Base-by-base conservation (phyloP, 2,113 vertebrate genomes). In the Solea senegalensis region DNA sequence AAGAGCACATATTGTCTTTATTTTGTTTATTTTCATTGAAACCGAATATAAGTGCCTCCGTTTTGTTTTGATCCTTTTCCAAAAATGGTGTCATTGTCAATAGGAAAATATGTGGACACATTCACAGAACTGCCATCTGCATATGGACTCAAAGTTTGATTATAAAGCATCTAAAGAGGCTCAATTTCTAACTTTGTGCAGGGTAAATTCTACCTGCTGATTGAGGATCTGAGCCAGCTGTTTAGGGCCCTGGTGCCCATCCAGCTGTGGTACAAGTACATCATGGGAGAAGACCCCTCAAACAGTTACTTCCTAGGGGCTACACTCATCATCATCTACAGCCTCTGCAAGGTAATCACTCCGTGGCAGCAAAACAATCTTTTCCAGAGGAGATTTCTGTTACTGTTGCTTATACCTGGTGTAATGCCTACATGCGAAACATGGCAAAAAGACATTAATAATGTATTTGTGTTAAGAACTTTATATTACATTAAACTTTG, bases 231-330 rank as follows among this genome's bases (percentile, higher is more conserved):
- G 90, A 99, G 97, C 93, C 97, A 99, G 93, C 95, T 99, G 80
- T 97, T 98, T 85, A 95, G 98, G 10, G 97, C 96, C 0, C 92
- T 99, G 8, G 95, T 98, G 14, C 98, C 98, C 82, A 96, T 99
- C 94, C 98, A 98, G 95, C 90, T 98, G 65, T 99, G 98, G 98
- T 99, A 97, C 80, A 97, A 98, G 72, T 99, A 98, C 93, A 98
- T 99, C 90, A 96, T 99, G 95, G 96, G 95, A 2, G 97, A 97
- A 0, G 96, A 98, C 67, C 94, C 97, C 0, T 96, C 97, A 59
- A 95, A 92, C 88, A 96, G 96, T 86, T 98, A 98, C 92, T 95
- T 98, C 90, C 93, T 99, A 15, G 96, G 97, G 6, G 96, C 97
- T 0, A 86, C 93, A 27, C 95, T 99, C 7, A 97, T 99, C 72